Percentiles rank a stretch among this genome's conserved stretches.
Conservation (phyloP, 2,113 vertebrate species). For the Xenus cinereus region DNA sequence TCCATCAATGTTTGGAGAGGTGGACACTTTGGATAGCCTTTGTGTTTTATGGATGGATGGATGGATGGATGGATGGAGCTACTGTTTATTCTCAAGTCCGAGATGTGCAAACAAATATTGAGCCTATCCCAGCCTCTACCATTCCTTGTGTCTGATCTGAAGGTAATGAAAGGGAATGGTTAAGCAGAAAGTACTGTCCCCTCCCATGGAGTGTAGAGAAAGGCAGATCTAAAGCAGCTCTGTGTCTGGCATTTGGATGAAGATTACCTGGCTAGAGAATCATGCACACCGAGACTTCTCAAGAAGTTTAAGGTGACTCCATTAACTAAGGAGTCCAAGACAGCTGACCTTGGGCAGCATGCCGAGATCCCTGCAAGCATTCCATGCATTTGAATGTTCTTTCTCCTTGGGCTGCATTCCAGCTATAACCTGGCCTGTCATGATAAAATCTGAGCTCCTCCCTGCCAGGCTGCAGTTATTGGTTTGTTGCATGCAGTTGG, state of each 20-base stretch:
- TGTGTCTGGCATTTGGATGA: background rate
- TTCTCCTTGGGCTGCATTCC: background rate
- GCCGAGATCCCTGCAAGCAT: background rate
- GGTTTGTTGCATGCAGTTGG: background rate
- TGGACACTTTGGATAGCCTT: background rate
- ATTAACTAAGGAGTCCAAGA: background rate
- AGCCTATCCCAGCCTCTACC: background rate
- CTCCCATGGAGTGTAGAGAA: accelerated
- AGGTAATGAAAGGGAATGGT: background rate
- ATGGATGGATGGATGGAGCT: background rate
- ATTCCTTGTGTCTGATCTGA: background rate
- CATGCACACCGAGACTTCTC: background rate
- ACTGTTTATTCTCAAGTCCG: background rate
- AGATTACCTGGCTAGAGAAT: background rate
- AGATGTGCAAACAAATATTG: background rate
- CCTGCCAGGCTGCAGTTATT: background rate
- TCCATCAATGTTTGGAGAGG: background rate
- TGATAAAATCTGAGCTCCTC: background rate
- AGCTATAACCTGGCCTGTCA: background rate
- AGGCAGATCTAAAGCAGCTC: background rate
- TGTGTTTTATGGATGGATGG: background rate
- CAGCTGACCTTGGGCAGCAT: background rate
- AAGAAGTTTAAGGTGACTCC: background rate
- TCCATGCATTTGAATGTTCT: background rate
- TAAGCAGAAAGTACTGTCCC: background rate